Percentiles rank a stretch among this genome's conserved stretches.
Evolutionary conservation across 2,797 vertebrate species (phyloP).

Genomic region (Notoglanidium macrostoma): DNA sequence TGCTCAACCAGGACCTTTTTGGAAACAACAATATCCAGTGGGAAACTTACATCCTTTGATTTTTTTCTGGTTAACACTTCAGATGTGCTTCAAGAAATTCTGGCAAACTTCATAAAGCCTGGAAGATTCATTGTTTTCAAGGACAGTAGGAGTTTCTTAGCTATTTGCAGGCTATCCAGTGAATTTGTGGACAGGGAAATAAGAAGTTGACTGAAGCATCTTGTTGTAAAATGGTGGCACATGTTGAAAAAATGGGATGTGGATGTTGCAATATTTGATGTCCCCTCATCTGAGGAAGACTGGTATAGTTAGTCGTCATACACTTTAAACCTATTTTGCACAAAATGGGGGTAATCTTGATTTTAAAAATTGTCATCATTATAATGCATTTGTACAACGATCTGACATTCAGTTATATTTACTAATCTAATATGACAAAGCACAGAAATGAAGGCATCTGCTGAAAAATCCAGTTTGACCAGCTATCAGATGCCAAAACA

Average conservation of each 20-base stretch:
- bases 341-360: neutral
- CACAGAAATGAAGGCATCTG: neutral
- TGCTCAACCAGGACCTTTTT: neutral
- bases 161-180: neutral
- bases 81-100: neutral
- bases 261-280: neutral
- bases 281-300: neutral
- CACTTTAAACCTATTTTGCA: neutral
- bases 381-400: neutral
- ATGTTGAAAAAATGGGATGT: neutral
- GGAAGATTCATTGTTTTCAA: neutral
- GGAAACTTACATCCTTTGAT: neutral
- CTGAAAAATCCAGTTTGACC: neutral
- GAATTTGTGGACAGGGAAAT: neutral
- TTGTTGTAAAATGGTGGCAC: neutral
- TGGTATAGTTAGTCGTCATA: no score
- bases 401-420: neutral
- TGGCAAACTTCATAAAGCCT: neutral
- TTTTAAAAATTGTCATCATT: neutral
- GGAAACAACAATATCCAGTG: neutral
- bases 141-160: neutral
- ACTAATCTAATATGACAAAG: neutral
- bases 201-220: neutral
- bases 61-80: neutral
- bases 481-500: neutral